phyloP scores from a whole-genome alignment of 2,797 vertebrate genomes.

The Diplodus puntazzo region DNA sequence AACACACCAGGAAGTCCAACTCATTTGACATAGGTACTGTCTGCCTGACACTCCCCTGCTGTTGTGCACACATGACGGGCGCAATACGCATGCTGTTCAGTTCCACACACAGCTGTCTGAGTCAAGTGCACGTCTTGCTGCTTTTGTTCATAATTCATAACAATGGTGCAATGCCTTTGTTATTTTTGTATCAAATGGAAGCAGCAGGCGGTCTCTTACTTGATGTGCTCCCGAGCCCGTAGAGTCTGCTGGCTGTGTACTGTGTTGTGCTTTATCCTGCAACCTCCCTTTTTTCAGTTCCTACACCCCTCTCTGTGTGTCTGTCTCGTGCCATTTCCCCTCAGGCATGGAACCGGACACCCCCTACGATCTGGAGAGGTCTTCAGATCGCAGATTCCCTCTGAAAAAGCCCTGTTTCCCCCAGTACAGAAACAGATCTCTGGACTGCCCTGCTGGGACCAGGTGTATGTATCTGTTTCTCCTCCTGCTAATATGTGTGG shows the following conservation, averaged over 20 bases:
- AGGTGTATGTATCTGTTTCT: conserved; percentile 76
- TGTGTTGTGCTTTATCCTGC: conserved; percentile 23
- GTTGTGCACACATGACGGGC: not conserved
- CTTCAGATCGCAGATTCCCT: conserved; percentile 83
- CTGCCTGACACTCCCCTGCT: conserved; percentile 19
- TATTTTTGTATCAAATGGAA: conserved; percentile 50
- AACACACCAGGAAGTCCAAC: conserved; percentile 87
- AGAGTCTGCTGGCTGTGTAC: conserved; percentile 23
- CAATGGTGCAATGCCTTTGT: conserved; percentile 42
- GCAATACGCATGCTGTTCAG: conserved; percentile 24
- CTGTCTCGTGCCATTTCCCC: conserved; percentile 63
- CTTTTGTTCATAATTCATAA: conserved; percentile 53
- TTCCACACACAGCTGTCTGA: conserved; percentile 4
- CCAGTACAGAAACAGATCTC: conserved; percentile 85
- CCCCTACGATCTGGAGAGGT: conserved; percentile 80
- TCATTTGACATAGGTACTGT: conserved; percentile 89
- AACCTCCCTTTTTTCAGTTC: conserved; percentile 25
- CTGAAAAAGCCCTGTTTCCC: conserved; percentile 83
- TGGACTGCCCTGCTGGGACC: conserved; percentile 82
- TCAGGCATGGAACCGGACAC: conserved; percentile 84
- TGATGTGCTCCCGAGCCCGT: conserved; percentile 47
- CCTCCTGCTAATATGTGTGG: conserved; percentile 52
- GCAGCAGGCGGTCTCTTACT: conserved; percentile 36
- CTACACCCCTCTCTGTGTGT: conserved; percentile 46
- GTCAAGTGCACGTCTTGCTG: conserved; percentile 8